Evolutionary conservation across 1,140 invertebrate genomes (phyloP), one percentile per base, ranked within the genome.

Genomic region (Drosophila lacertosa): DNA sequence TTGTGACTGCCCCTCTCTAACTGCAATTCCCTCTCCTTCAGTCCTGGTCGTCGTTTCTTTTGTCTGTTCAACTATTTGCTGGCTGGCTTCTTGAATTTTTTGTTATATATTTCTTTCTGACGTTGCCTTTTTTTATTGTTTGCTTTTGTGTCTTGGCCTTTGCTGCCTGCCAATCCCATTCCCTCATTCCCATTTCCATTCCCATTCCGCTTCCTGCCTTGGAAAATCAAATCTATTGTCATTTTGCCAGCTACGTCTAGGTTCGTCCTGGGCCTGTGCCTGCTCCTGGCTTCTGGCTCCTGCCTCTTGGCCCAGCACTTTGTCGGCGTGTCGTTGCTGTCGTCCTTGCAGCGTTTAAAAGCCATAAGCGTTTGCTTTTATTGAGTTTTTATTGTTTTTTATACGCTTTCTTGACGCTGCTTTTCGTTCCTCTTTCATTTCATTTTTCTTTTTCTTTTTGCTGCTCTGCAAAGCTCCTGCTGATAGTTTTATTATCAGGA

Each of bases 301-400:
- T n/a, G n/a, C n/a, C 50, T 63, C 40, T 33, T 50, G 47, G 68
- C 10, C 50, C 57, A 57, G 82, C 82, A 81, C 77, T 86, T 77
- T 86, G 74, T 69, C 70, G 72, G 82, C 65, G 68, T 75, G 66
- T 74, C 62, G 44, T 44, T 66, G 35, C 53, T 45, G 33, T 60
- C 75, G 65, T 72, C 71, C 42, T 63, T 54, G 74, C 76, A 54
- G 59, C 72, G 75, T 80, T 88, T 78, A 82, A 86, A 88, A 88
- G 82, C 82, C 70, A 79, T 80, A 42, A 88, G 82, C 77, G 76
- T 77, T 88, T 69, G 77, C 74, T 77, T 86, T 86, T 86, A 86
- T 86, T 88, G 82, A 88, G 82, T 88, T 86, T 86, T 86, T 86
- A 86, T 86, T 86, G 82, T 86, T 86, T 86, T 86, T 88, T 88